Evolutionary conservation across 92 coral and sea anemone genomes (phyloP), one percentile per base, ranked within the genome.

Genomic region (Siderastrea siderea): DNA sequence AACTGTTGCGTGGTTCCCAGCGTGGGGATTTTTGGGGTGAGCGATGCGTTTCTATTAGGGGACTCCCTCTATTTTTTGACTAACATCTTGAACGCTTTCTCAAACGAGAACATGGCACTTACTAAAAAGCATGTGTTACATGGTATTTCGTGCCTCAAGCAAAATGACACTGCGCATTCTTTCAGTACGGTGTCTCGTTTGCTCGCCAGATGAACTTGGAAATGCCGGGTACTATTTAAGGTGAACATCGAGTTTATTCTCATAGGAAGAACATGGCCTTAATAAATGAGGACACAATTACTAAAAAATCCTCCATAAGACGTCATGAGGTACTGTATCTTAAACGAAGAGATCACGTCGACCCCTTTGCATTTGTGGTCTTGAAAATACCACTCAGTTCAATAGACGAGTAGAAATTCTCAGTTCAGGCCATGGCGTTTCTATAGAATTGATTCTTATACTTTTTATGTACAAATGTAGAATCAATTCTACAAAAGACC

Each of bases 11-110:
- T 63, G 62, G 80, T 72, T 46, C 11, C 58, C 13, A 77, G 65
- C 38, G 14, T 13, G 19, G 51, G 38, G 68, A 77, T 47, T 19
- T 54, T 50, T 51, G 10, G 78, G 86, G 86, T 55, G 87, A 61
- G 80, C 79, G 65, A 44, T 84, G 52, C 61, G 58, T 84, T 84
- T 63, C 16, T 7, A 61, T 48, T 48, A 71, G 14, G 47, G 10
- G 2, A 1, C 47, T 70, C 43, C 57, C 58, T 46, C 14, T 55
- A 7, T 53, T 47, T 38, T 54, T 38, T 14, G 0, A 26, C 38
- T 26, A 26, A 13, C 26, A 19, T 1, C 46, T 82, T 48, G 11
- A 49, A 58, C 38, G 9, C 14, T 9, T 53, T 9, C 46, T 14
- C 9, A 9, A 45, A 11, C 10, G 49, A 6, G 53, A 45, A 57